Conservation (phyloP, 2,113 vertebrate species). For the Herpetotheres cachinnans region DNA sequence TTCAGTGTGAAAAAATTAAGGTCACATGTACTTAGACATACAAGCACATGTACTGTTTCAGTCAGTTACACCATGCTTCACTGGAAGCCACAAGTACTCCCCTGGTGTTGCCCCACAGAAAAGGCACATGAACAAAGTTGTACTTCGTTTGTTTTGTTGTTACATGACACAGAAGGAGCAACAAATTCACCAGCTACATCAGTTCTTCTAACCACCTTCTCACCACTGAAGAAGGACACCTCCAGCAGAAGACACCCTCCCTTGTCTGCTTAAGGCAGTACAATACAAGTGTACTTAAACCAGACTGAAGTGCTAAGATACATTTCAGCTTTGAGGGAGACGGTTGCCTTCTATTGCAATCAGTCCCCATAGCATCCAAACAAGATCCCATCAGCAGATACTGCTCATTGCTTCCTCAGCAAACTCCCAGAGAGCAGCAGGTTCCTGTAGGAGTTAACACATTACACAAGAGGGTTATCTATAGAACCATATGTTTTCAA, state of each 20-base stretch:
- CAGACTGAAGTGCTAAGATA: not conserved
- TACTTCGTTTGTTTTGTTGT: not conserved
- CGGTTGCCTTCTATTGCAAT: fast-evolving
- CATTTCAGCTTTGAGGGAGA: not conserved
- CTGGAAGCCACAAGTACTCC: not conserved
- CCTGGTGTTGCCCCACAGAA: not conserved
- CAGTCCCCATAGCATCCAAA: not conserved
- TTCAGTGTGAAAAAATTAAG: not conserved
- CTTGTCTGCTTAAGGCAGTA: not conserved
- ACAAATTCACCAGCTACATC: not conserved
- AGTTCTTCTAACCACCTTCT: not conserved
- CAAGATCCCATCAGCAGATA: not conserved
- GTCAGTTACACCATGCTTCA: not conserved
- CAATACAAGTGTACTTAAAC: not conserved
- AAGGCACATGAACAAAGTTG: not conserved
- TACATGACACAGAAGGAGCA: not conserved
- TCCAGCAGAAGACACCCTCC: not conserved
- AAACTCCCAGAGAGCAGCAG: not conserved
- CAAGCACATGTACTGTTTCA: not conserved
- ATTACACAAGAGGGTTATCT: not conserved
- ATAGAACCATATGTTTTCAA: not conserved
- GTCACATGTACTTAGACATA: not conserved
- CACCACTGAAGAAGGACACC: not conserved
- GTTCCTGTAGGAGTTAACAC: not conserved
- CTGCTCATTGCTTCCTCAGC: not conserved